These are phyloP conservation scores for Pandemis corylana DNA, from an alignment of 2,888 invertebrate species.

Conservation along the genomic window DNA sequence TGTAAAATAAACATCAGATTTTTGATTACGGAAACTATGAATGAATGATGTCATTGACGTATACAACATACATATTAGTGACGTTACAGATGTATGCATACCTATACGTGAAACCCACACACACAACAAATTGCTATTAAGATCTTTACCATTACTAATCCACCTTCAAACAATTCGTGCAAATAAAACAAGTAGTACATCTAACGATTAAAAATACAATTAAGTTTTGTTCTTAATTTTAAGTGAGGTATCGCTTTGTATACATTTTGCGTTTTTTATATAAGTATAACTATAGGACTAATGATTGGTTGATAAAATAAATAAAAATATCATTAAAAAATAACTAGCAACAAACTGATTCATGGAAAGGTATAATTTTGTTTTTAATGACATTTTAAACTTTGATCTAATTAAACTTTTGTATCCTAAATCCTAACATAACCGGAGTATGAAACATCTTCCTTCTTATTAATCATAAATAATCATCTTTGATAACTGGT, in stretches of 20 bases:
- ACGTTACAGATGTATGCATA: background rate
- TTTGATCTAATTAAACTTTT: background rate
- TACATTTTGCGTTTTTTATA: constrained; percentile 38
- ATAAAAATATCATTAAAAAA: constrained; percentile 5
- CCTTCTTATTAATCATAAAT: no score
- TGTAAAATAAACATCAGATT: no score
- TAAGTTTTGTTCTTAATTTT: constrained; percentile 39
- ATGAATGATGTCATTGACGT: no score
- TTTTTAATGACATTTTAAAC: background rate
- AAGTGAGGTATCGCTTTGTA: constrained; percentile 51
- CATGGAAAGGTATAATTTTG: background rate
- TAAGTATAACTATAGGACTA: constrained; percentile 29
- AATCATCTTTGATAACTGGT: background rate
- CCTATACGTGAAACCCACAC: background rate
- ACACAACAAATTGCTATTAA: background rate
- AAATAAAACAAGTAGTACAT: constrained; percentile 26
- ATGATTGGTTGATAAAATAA: constrained; percentile 18
- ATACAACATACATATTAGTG: no score
- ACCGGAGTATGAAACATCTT: no score
- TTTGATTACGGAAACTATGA: no score
- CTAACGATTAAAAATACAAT: constrained; percentile 31
- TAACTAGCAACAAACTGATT: background rate
- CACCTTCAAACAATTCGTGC: constrained; percentile 10
- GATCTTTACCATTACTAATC: background rate
- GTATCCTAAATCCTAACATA: no score